A percentile compares a stretch with the other conserved stretches of the same genome.
Evolutionary conservation across 2,797 vertebrate genomes (phyloP).

Genomic region (Prionace glauca): DNA sequence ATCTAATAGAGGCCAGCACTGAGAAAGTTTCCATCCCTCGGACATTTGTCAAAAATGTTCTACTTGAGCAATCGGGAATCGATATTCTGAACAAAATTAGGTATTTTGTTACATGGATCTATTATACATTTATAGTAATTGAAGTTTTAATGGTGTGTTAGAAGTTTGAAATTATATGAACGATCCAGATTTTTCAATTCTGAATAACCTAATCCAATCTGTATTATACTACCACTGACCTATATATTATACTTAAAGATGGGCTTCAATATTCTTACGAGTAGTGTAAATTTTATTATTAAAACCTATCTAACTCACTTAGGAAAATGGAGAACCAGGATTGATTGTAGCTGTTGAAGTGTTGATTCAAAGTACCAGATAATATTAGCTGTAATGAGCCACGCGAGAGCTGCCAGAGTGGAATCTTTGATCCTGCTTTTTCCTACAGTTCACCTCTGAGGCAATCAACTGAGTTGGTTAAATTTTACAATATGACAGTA

Average conservation of each 20-base stretch:
- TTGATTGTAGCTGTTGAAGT: background rate
- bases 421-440: background rate
- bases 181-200: background rate
- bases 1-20: constrained; percentile 79
- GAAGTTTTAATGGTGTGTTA: constrained; percentile 38
- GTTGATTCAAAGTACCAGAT: background rate
- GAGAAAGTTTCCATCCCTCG: constrained; percentile 84
- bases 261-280: background rate
- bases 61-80: constrained; percentile 88
- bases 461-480: background rate
- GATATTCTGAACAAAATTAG: constrained; percentile 98
- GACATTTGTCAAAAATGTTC: constrained; percentile 85
- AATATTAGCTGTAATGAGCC: background rate
- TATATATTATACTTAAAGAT: background rate
- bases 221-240: background rate
- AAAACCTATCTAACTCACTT: too few relatives aligned
- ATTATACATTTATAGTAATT: constrained; percentile 39
- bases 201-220: background rate
- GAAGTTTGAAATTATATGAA: background rate
- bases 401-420: background rate
- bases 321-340: background rate
- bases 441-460: background rate
- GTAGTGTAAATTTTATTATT: background rate
- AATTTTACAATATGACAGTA: background rate
- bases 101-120: constrained; percentile 49